These are phyloP conservation scores for Copsychus sechellarum DNA, from an alignment of 2,113 vertebrate species.

Conservation along the genomic window DNA sequence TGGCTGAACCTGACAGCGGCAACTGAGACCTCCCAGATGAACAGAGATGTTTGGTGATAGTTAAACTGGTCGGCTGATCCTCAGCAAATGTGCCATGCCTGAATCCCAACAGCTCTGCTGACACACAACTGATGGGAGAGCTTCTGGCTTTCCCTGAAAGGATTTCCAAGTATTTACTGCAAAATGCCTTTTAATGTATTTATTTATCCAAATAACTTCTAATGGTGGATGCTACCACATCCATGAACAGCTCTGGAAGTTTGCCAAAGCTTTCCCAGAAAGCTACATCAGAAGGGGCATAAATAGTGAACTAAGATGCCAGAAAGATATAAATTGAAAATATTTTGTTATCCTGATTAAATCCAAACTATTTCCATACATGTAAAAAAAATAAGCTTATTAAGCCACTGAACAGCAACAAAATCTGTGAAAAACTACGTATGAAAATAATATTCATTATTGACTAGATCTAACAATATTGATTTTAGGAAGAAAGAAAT, in stretches of 20 bases:
- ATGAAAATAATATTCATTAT: neutral
- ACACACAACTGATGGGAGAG: neutral
- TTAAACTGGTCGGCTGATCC: neutral
- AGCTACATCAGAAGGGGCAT: neutral
- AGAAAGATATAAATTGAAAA: neutral
- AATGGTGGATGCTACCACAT: neutral
- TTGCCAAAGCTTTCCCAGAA: conserved; percentile 2
- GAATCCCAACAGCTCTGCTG: neutral
- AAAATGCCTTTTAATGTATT: neutral
- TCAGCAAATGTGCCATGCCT: neutral
- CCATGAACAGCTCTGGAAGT: neutral
- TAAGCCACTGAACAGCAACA: neutral
- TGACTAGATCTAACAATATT: neutral
- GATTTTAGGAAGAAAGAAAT: neutral
- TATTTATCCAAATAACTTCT: neutral
- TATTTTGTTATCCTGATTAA: neutral
- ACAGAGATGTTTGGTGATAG: neutral
- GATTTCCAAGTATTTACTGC: neutral
- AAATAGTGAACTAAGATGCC: neutral
- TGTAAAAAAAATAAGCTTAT: neutral
- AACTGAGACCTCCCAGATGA: neutral
- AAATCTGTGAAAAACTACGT: neutral
- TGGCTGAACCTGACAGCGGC: neutral
- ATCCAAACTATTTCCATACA: neutral
- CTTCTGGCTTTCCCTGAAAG: neutral